Evolutionary conservation across 2,888 invertebrate species (phyloP).

Genomic region (Drosophila koepferae): DNA sequence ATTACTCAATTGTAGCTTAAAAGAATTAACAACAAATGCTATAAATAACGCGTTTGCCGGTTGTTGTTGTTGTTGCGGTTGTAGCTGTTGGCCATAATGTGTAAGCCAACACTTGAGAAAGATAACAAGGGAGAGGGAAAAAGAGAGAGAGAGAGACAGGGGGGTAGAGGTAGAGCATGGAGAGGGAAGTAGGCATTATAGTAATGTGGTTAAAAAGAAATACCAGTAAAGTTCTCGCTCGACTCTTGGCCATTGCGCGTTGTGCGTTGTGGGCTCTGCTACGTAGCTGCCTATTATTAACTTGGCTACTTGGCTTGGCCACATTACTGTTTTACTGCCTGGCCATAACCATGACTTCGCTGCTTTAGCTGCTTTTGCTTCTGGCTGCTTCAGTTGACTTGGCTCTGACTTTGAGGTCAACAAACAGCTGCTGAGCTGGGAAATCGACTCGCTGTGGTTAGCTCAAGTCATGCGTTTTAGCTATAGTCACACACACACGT

Average conservation of each 20-base stretch:
- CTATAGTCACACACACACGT: conserved; percentile 31
- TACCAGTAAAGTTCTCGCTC: conserved; percentile 74
- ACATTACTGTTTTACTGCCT: conserved; percentile 61
- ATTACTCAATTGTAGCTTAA: conserved; percentile 75
- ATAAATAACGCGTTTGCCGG: conserved; percentile 72
- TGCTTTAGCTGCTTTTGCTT: conserved; percentile 27
- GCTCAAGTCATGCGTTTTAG: conserved; percentile 75
- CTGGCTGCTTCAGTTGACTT: conserved; percentile 13
- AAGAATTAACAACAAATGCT: conserved; percentile 72
- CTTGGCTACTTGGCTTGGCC: conserved; percentile 72
- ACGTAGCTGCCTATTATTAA: conserved; percentile 70
- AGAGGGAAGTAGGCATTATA: not conserved
- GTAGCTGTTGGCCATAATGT: conserved; percentile 48
- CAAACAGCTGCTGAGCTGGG: conserved; percentile 84
- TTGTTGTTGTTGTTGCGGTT: conserved; percentile 36
- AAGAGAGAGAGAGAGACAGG: too few species aligned
- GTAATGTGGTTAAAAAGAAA: conserved; percentile 29
- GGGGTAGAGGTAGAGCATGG: not conserved
- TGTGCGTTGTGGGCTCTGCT: conserved; percentile 21
- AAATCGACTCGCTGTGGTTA: conserved; percentile 72
- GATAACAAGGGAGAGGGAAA: not conserved
- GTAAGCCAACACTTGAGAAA: conserved; percentile 64
- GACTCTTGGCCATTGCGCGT: conserved; percentile 32
- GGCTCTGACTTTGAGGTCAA: conserved; percentile 84
- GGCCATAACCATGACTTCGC: conserved; percentile 84